Percentiles rank a stretch among this genome's conserved stretches.
These are phyloP conservation scores for Cecropterus lyciades DNA, from an alignment of 1,140 invertebrate species.

Conservation along the genomic window DNA sequence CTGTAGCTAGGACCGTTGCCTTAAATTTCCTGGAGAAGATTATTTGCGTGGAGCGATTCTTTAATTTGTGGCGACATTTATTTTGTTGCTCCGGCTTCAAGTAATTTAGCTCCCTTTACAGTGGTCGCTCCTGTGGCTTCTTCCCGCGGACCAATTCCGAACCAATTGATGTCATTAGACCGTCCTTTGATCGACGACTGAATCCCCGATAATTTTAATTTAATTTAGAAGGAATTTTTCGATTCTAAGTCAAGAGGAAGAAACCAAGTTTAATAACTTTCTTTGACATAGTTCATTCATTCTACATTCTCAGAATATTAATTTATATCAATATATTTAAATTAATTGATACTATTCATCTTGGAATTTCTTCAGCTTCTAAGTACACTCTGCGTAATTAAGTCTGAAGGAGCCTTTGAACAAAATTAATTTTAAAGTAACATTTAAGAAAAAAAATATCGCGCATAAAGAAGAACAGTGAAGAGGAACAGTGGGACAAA, in stretches of 20 bases:
- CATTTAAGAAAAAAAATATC: too few species aligned
- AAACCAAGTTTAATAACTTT: slow-evolving; percentile 41
- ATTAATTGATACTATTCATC: slow-evolving; percentile 1
- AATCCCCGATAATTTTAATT: slow-evolving; percentile 68
- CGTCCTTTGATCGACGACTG: slow-evolving; percentile 60
- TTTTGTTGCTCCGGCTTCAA: slow-evolving; percentile 71
- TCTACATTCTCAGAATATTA: not conserved
- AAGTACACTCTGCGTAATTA: not conserved
- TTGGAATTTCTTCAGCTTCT: slow-evolving; percentile 5
- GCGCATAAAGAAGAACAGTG: too few species aligned
- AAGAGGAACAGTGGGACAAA: too few species aligned
- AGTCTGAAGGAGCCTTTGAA: not conserved
- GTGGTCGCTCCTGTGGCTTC: slow-evolving; percentile 57
- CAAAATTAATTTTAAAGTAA: too few species aligned
- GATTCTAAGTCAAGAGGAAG: slow-evolving; percentile 43
- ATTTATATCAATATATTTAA: slow-evolving; percentile 9
- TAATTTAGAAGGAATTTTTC: slow-evolving; percentile 64
- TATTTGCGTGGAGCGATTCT: slow-evolving; percentile 66
- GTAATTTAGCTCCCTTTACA: slow-evolving; percentile 68
- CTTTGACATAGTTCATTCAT: slow-evolving; percentile 51
- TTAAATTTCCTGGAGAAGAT: slow-evolving; percentile 45
- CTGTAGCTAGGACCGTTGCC: not conserved
- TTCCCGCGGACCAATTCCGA: slow-evolving; percentile 64
- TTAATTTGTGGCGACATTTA: slow-evolving; percentile 78
- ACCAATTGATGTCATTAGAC: slow-evolving; percentile 68